These are phyloP conservation scores for Lacanobia wlatinum DNA, from an alignment of 2,888 invertebrate genomes.

Conservation along the genomic window DNA sequence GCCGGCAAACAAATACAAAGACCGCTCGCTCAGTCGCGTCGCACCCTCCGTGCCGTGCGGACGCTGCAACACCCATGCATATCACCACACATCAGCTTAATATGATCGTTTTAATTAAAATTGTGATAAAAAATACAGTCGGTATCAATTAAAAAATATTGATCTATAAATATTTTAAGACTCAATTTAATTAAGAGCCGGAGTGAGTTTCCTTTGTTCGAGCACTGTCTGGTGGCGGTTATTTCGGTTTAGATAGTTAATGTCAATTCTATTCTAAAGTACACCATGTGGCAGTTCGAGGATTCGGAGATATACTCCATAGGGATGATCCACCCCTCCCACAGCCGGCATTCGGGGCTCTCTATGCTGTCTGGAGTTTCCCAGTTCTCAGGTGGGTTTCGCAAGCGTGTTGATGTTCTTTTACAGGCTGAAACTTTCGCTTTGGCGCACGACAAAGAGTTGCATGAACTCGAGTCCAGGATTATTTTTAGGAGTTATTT, in stretches of 20 bases:
- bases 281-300: constrained; percentile 92
- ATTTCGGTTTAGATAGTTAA: constrained; percentile 59
- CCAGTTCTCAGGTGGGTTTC: constrained; percentile 84
- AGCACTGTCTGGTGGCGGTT: constrained; percentile 47
- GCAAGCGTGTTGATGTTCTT: constrained; percentile 21
- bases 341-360: constrained; percentile 93
- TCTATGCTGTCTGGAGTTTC: constrained; percentile 87
- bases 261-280: constrained; percentile 57
- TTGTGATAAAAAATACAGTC: constrained; percentile 72
- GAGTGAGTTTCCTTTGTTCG: constrained; percentile 61
- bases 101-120: constrained; percentile 79
- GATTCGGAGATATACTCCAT: constrained; percentile 95
- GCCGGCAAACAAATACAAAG: constrained; percentile 75
- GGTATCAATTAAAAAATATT: constrained; percentile 59
- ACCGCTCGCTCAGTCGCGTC: constrained; percentile 81
- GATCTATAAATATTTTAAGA: constrained; percentile 18
- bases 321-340: constrained; percentile 94
- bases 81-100: constrained; percentile 78
- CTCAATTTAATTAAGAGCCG: constrained; percentile 45
- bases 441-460: constrained; percentile 4
- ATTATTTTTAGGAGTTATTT: constrained; percentile 13
- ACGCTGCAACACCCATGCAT: constrained; percentile 74
- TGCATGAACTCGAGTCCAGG: constrained; percentile 10
- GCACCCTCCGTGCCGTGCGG: constrained; percentile 81
- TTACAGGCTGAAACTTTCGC: constrained; percentile 18